Conservation (phyloP, 2,888 invertebrate species). For the Graphium colonna region DNA sequence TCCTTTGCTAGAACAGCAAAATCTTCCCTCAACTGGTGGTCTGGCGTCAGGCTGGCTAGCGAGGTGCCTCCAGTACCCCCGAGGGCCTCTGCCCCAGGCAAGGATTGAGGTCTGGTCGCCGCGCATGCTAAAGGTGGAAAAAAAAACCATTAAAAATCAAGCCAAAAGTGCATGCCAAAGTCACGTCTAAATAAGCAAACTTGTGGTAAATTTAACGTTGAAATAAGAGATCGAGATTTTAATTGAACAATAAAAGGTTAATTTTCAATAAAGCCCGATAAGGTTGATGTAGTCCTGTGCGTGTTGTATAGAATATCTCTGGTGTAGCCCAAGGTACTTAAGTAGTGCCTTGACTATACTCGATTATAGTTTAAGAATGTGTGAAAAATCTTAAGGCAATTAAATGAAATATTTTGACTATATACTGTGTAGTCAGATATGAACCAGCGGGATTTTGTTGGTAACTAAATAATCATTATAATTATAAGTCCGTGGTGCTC, state of each 20-base stretch:
- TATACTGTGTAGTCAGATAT: too few relatives aligned
- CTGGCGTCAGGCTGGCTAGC: slow-evolving; percentile 65
- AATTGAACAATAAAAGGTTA: background rate
- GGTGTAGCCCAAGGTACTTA: background rate
- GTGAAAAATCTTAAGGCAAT: too few relatives aligned
- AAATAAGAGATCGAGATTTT: background rate
- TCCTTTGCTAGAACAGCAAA: slow-evolving; percentile 85
- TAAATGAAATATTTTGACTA: too few relatives aligned
- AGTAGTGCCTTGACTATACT: background rate
- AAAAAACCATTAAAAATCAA: background rate
- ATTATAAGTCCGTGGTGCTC: background rate
- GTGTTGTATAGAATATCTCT: background rate
- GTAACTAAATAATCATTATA: background rate
- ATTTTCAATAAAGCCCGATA: background rate
- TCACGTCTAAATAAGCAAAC: too few relatives aligned
- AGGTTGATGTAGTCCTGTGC: background rate
- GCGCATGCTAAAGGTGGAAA: slow-evolving; percentile 58
- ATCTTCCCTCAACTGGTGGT: slow-evolving; percentile 81
- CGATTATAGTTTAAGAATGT: background rate
- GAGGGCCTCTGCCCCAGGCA: slow-evolving; percentile 75
- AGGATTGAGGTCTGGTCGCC: slow-evolving; percentile 77
- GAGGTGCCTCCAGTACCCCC: slow-evolving; percentile 54
- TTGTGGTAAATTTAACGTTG: too few relatives aligned
- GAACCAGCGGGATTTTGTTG: background rate
- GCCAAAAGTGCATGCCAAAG: background rate